Evolutionary conservation across 2,888 invertebrate species (phyloP).

Genomic region (Caenorhabditis sulstoni): DNA sequence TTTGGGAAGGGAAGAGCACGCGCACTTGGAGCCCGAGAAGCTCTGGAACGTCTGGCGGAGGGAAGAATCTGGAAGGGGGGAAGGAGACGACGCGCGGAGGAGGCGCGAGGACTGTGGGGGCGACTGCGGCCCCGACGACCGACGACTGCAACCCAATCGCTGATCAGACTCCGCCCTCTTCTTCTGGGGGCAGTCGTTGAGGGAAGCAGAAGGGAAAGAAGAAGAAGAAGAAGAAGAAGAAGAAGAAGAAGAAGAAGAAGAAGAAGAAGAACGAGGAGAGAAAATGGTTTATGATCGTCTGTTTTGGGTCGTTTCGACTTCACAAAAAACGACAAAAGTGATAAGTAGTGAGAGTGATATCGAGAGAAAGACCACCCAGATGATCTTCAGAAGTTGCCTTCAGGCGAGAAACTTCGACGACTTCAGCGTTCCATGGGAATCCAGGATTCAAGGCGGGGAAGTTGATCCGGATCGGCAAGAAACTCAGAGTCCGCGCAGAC

Average conservation of each 20-base stretch:
- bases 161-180: constrained; percentile 53
- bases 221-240: too few relatives aligned
- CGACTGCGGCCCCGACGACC: constrained; percentile 30
- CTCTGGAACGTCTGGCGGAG: background rate
- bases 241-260: too few relatives aligned
- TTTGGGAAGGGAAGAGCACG: background rate
- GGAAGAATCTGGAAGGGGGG: background rate
- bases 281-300: constrained; percentile 58
- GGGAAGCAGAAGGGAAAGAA: constrained; percentile 11
- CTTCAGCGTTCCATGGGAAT: too few relatives aligned
- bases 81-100: background rate
- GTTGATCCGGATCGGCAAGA: too few relatives aligned
- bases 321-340: constrained; percentile 13
- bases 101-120: constrained; percentile 19
- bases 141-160: constrained; percentile 55
- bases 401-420: too few relatives aligned
- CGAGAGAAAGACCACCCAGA: background rate
- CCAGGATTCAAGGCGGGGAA: too few relatives aligned
- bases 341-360: constrained; percentile 12
- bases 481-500: too few relatives aligned
- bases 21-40: background rate
- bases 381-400: background rate
- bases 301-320: constrained; percentile 26
- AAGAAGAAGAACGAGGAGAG: constrained; percentile 41
- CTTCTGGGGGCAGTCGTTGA: constrained; percentile 51